Base-by-base conservation (phyloP, 2,797 vertebrate genomes). In the Catharus ustulatus region DNA sequence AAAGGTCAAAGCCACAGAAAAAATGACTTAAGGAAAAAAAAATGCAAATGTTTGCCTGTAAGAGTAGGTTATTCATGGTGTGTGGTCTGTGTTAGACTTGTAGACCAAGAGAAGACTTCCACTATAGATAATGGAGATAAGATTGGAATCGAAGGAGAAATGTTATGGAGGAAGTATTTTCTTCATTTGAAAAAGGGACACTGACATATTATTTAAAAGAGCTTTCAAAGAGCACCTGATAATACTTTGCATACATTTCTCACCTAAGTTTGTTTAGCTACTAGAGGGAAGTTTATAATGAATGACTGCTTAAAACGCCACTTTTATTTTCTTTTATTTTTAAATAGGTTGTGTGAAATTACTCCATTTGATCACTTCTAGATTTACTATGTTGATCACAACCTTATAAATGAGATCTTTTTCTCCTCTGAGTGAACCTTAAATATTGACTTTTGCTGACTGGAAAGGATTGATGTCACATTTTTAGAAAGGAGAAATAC, bases 171-270 rank as follows among this genome's bases (percentile, higher is more conserved):
- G 87, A 96, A 96, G 49, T 78, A 64, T 52, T 96, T 89, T 86
- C 85, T 91, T 90, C 40, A 42, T 91, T 96, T 91, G 85, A 91
- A 82, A 71, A 67, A 87, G 58, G 68, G 34, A 61, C 66, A 43
- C 38, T 90, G 90, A 73, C 34, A 27, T 86, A 22, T 67, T 90
- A 91, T 94, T 90, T 72, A 92, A 92, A 95, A 77, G 59, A 94
- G 51, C 66, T 97, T 87, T 73, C 36, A 63, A 87, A 96, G 73
- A 89, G 36, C 34, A 59, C 71, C 67, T 77, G 55, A 77, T 96
- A 96, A 97, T 95, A 87, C 84, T 96, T 97, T 94, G 92, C 61
- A 84, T 96, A 87, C 69, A 90, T 96, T 97, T 95, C 63, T 94
- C 75, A 82, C 57, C 64, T 86, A 91, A 84, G 68, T 97, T 95